Percentiles rank a stretch among this genome's conserved stretches.
Conservation (phyloP, 2,888 invertebrate genomes). For the Archips xylosteana region DNA sequence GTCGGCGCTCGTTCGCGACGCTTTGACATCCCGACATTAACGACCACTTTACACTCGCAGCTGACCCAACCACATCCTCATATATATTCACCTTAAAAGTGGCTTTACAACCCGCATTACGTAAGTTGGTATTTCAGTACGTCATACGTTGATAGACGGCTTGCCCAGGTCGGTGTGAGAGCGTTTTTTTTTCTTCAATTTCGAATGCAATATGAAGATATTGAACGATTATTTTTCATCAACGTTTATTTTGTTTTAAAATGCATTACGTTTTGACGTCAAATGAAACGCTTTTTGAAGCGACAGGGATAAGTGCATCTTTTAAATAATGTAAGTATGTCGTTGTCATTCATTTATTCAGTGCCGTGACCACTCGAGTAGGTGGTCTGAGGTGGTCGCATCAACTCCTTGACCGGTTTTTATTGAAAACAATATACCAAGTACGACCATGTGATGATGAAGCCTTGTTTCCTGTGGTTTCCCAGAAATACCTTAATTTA, state of each 20-base stretch:
- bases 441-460: neutral
- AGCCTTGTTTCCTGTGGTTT: neutral
- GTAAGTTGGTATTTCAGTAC: slow-evolving; percentile 56
- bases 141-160: slow-evolving; percentile 84
- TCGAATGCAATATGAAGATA: slow-evolving; percentile 80
- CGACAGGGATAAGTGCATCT: slow-evolving; percentile 36
- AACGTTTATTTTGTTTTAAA: slow-evolving; percentile 42
- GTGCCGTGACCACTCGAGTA: neutral
- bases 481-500: neutral
- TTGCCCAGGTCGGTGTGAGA: slow-evolving; percentile 70
- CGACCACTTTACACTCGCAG: slow-evolving; percentile 45
- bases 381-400: slow-evolving; percentile 3
- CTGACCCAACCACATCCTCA: slow-evolving; percentile 48
- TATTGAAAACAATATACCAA: neutral
- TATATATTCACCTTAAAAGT: slow-evolving; percentile 50
- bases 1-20: slow-evolving; percentile 84
- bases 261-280: slow-evolving; percentile 41
- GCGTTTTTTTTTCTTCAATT: slow-evolving; percentile 66
- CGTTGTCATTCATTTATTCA: slow-evolving; percentile 15
- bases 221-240: slow-evolving; percentile 79
- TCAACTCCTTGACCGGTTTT: neutral
- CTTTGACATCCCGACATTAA: slow-evolving; percentile 83
- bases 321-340: slow-evolving; percentile 34
- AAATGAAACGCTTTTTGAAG: slow-evolving; percentile 38
- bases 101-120: slow-evolving; percentile 14